Base-by-base conservation (phyloP, 2,888 invertebrate species). In the Polylopha cassiicola region DNA sequence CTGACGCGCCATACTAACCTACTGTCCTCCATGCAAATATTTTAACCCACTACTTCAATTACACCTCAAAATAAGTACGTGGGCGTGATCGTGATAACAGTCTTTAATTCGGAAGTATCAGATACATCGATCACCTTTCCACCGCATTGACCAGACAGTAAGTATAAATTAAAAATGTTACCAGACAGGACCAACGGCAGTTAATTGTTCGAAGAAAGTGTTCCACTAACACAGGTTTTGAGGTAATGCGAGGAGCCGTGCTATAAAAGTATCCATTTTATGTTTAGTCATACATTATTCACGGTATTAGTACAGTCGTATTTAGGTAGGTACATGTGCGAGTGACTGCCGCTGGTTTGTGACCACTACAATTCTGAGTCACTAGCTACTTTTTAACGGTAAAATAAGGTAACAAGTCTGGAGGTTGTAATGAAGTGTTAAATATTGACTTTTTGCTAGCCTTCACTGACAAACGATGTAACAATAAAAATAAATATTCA, bases 1-100 rank as follows among this genome's bases (percentile, higher is more conserved):
- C 23, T 13, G 9, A 13, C 18, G 23, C 44, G 67, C 46, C 59
- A 67, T 48, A 67, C 56, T 69, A 61, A 74, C 76, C 69, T 57
- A 39, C 39, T 44, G 7, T 18, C 38, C 24, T 24, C 21, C 51
- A 60, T 64, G 58, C 55, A 62, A 68, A 70, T 66, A 57, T 55
- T 39, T 56, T 51, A 48, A 60, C 65, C 65, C 53, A 34, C 34
- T 31, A 15, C 34, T 18, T 20, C 28, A 14, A 13, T 18, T 6
- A 6, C n/a, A n/a, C n/a, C n/a, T n/a, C n/a, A n/a, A n/a, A n/a
- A n/a, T n/a, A n/a, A n/a, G n/a, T n/a, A n/a, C n/a, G n/a, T n/a
- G n/a, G n/a, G n/a, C n/a, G n/a, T n/a, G n/a, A n/a, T n/a, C n/a
- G n/a, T n/a, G n/a, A n/a, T n/a, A n/a, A n/a, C n/a, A n/a, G n/a